Evolutionary conservation across 1,140 invertebrate species (phyloP).

Genomic region (Scylla paramamosain): DNA sequence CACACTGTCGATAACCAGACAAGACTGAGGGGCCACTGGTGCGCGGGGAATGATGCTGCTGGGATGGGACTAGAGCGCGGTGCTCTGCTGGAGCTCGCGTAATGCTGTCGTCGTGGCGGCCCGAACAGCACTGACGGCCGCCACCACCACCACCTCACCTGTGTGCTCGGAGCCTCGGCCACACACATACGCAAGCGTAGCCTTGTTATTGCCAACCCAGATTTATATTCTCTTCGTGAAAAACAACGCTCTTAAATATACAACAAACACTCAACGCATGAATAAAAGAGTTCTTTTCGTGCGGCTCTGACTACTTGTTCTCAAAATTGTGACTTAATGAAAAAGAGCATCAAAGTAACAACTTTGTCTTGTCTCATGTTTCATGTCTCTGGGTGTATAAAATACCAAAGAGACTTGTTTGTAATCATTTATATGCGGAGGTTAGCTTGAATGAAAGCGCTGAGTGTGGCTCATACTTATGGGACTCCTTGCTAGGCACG

Average conservation of each 20-base stretch:
- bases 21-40: neutral
- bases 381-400: no score
- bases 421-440: no score
- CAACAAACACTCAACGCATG: neutral
- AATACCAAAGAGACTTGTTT: no score
- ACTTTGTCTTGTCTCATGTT: no score
- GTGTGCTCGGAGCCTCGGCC: neutral
- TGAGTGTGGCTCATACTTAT: no score
- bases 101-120: constrained; percentile 32
- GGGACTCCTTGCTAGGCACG: no score
- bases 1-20: neutral
- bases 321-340: neutral
- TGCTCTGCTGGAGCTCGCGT: neutral
- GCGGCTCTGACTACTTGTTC: neutral
- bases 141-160: constrained; percentile 45
- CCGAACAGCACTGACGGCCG: constrained; percentile 42
- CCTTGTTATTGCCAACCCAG: neutral
- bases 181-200: constrained; percentile 62
- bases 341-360: neutral
- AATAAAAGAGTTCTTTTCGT: neutral
- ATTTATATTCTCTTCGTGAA: neutral
- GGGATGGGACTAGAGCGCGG: no score
- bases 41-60: neutral
- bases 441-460: no score
- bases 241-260: neutral